These are phyloP conservation scores for Euclidia mi DNA, from an alignment of 2,888 invertebrate genomes.

Conservation along the genomic window DNA sequence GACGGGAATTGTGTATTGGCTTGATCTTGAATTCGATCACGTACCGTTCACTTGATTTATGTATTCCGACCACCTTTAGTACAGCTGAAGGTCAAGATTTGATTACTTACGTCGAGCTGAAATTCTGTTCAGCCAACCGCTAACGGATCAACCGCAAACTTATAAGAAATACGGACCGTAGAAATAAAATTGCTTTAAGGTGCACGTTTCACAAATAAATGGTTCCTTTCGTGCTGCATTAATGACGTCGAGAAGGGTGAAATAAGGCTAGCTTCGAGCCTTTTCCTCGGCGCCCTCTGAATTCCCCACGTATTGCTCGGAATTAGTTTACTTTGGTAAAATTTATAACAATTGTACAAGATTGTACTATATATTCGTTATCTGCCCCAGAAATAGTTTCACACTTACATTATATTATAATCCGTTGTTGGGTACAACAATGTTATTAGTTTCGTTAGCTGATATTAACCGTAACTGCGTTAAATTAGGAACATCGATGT, in stretches of 20 bases:
- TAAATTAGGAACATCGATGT: too few species aligned
- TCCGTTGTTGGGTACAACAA: not conserved
- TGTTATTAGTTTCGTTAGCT: not conserved
- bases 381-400: conserved; percentile 4
- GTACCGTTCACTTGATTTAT: conserved; percentile 85
- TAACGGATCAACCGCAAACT: conserved; percentile 67
- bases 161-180: conserved; percentile 54
- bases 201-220: conserved; percentile 63
- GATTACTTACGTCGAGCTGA: conserved; percentile 76
- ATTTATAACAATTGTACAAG: conserved; percentile 22
- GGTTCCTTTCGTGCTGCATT: conserved; percentile 63
- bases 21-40: conserved; percentile 87
- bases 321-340: conserved; percentile 52
- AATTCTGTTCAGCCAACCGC: conserved; percentile 69
- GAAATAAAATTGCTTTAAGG: conserved; percentile 60
- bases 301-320: conserved; percentile 44
- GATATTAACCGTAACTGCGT: too few species aligned
- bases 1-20: conserved; percentile 79
- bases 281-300: conserved; percentile 50
- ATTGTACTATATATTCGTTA: conserved; percentile 9
- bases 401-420: not conserved
- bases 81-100: conserved; percentile 78
- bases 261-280: conserved; percentile 54
- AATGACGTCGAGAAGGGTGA: conserved; percentile 61
- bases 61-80: conserved; percentile 83